These are phyloP conservation scores for Strigamia crassipes DNA, from an alignment of 2,888 invertebrate genomes.

Conservation along the genomic window DNA sequence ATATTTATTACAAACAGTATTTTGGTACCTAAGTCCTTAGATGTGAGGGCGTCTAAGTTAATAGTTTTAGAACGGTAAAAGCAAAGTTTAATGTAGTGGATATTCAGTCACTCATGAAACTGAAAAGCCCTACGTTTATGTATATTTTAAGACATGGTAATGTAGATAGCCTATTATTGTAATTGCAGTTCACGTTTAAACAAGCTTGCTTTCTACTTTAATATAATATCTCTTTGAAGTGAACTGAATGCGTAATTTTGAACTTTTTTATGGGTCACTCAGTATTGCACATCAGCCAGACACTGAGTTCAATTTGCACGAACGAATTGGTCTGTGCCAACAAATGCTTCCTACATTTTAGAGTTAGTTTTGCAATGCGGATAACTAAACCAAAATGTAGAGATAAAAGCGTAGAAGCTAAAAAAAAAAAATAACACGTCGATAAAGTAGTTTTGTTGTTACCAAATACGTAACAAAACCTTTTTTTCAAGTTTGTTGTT, in stretches of 20 bases:
- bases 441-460: not conserved
- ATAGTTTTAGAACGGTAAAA: too few relatives aligned
- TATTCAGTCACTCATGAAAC: too few relatives aligned
- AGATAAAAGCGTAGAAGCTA: not conserved
- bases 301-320: conserved; percentile 50
- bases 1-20: too few relatives aligned
- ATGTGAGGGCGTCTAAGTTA: too few relatives aligned
- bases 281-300: conserved; percentile 43
- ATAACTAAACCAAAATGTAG: not conserved
- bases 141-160: too few relatives aligned
- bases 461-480: too few relatives aligned
- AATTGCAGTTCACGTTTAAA: too few relatives aligned
- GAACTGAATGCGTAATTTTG: not conserved
- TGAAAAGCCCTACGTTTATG: too few relatives aligned
- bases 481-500: too few relatives aligned
- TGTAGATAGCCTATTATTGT: too few relatives aligned
- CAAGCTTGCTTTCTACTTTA: not conserved
- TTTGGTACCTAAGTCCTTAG: too few relatives aligned
- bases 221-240: not conserved
- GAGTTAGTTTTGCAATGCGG: not conserved
- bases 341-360: not conserved
- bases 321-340: not conserved
- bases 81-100: too few relatives aligned
- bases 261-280: not conserved
- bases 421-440: not conserved